phyloP scores from a whole-genome alignment of 1,140 invertebrate species.

The Drosophila albomicans region DNA sequence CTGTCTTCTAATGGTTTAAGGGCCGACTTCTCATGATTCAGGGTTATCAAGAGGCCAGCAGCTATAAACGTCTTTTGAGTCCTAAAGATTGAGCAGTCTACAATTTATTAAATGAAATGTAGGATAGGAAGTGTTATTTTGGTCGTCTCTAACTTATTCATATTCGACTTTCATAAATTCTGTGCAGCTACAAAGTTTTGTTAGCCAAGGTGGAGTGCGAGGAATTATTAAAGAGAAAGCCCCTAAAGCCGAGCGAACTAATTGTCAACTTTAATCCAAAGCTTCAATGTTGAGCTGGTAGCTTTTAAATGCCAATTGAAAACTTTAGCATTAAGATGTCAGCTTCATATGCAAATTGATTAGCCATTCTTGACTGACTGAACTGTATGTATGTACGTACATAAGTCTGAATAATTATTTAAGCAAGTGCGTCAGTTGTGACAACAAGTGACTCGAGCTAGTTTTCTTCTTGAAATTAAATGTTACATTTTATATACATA shows the following conservation, averaged over 20 bases:
- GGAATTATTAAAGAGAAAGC: not conserved
- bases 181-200: constrained; percentile 79
- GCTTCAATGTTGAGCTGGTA: constrained; percentile 30
- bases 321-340: constrained; percentile 75
- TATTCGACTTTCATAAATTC: constrained; percentile 67
- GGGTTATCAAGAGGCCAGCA: constrained; percentile 16
- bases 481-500: constrained; percentile 16
- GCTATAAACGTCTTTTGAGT: constrained; percentile 61
- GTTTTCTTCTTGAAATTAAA: constrained; percentile 82
- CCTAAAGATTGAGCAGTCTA: constrained; percentile 80
- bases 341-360: constrained; percentile 49
- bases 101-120: constrained; percentile 79
- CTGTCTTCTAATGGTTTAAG: not conserved
- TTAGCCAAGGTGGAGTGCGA: constrained; percentile 44
- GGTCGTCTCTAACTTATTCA: constrained; percentile 1
- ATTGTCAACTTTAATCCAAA: constrained; percentile 66
- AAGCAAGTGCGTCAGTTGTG: constrained; percentile 77
- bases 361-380: constrained; percentile 52
- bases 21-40: not conserved
- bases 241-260: constrained; percentile 46
- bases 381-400: constrained; percentile 22
- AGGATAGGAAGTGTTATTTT: constrained; percentile 59
- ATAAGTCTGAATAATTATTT: constrained; percentile 72
- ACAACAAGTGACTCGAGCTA: constrained; percentile 78
- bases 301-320: constrained; percentile 74